Percentiles rank a stretch among this genome's conserved stretches.
Conservation (phyloP, 2,888 invertebrate genomes). For the Cetonia aurata region DNA sequence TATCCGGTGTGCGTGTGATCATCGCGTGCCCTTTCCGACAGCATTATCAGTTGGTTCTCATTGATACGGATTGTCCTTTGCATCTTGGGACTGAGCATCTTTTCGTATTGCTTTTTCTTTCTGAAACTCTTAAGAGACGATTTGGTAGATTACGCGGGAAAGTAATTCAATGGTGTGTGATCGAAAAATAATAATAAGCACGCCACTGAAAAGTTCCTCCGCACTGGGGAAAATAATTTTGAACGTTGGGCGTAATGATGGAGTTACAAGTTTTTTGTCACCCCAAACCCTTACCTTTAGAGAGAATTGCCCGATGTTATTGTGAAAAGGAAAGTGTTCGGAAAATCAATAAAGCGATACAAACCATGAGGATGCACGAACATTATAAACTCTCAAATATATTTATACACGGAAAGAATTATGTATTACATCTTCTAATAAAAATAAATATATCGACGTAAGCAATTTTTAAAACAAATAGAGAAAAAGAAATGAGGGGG, state of each 20-base stretch:
- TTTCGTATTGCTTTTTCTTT: slow-evolving; percentile 11
- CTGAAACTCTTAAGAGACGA: neutral
- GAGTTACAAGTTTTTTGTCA: slow-evolving; percentile 6
- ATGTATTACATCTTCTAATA: neutral
- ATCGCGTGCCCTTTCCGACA: slow-evolving; percentile 87
- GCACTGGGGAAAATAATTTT: neutral
- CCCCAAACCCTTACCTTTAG: neutral
- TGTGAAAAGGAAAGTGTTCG: slow-evolving; percentile 8
- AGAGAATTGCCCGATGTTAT: neutral
- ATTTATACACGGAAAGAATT: neutral
- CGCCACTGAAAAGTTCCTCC: neutral
- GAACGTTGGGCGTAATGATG: neutral
- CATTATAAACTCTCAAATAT: neutral
- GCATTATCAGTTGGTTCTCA: slow-evolving; percentile 85
- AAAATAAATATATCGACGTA: neutral
- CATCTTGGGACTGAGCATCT: slow-evolving; percentile 86
- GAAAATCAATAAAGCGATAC: slow-evolving; percentile 33
- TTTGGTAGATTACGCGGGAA: neutral
- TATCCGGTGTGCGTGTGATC: slow-evolving; percentile 88
- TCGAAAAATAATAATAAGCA: neutral
- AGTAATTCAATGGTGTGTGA: neutral
- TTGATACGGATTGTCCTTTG: slow-evolving; percentile 88
- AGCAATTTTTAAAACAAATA: neutral
- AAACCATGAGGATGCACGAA: neutral
- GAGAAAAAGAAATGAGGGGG: neutral